Percentiles rank a stretch among this genome's conserved stretches.
Evolutionary conservation across 2,113 vertebrate genomes (phyloP).

Genomic region (Bos indicus): DNA sequence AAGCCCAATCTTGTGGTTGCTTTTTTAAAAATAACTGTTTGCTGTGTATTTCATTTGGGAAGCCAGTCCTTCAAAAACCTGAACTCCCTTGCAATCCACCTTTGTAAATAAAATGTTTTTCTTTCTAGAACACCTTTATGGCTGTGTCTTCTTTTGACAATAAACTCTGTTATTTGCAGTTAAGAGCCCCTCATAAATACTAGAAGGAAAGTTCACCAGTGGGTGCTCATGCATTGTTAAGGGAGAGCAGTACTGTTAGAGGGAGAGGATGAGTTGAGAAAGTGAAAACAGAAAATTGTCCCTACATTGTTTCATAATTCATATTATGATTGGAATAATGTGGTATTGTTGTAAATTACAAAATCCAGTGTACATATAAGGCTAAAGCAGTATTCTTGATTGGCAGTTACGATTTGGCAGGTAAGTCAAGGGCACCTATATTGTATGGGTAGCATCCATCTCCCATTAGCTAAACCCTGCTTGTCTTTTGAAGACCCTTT

Average conservation of each 20-base stretch:
- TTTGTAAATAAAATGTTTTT: neutral
- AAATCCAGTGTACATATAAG: neutral
- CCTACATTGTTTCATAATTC: neutral
- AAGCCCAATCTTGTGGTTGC: neutral
- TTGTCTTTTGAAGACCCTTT: neutral
- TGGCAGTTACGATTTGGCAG: neutral
- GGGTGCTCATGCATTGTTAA: neutral
- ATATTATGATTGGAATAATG: neutral
- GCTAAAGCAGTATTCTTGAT: neutral
- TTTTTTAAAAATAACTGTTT: neutral
- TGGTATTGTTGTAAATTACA: neutral
- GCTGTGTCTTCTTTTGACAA: conserved; percentile 20
- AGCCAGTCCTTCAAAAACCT: neutral
- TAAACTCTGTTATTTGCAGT: neutral
- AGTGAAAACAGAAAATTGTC: neutral
- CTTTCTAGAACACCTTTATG: neutral
- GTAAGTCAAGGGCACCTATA: neutral
- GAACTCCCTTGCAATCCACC: neutral
- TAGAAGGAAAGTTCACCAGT: neutral
- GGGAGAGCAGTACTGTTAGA: neutral
- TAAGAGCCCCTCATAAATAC: neutral
- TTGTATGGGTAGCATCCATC: neutral
- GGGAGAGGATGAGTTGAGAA: neutral
- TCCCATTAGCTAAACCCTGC: neutral
- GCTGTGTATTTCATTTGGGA: neutral